Percentiles rank a stretch among this genome's conserved stretches.
Conservation (phyloP, 2,797 vertebrate species). For the Morelia viridis region DNA sequence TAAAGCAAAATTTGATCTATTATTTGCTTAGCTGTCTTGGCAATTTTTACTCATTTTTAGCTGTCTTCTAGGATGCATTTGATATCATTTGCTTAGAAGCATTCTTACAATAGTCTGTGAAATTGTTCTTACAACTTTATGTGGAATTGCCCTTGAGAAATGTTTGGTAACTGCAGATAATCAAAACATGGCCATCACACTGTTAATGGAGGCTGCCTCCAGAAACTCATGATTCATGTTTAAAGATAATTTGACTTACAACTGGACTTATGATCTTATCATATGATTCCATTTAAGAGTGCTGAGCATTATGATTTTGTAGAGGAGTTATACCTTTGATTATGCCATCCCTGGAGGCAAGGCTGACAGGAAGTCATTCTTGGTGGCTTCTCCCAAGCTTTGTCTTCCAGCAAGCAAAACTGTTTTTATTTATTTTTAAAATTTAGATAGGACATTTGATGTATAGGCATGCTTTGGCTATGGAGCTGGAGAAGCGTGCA, state of each 20-base stretch:
- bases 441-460: background rate
- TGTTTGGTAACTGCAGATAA: background rate
- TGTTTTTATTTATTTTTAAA: background rate
- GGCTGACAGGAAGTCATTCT: background rate
- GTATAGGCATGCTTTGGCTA: background rate
- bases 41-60: background rate
- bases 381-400: background rate
- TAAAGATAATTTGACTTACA: background rate
- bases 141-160: background rate
- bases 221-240: background rate
- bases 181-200: background rate
- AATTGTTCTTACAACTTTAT: background rate
- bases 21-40: background rate
- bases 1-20: background rate
- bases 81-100: background rate
- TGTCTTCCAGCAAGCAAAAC: background rate
- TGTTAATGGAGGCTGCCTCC: background rate
- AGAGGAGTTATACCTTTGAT: background rate
- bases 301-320: background rate
- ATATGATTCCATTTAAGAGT: background rate
- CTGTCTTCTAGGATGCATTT: background rate
- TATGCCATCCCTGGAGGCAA: background rate
- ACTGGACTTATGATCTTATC: background rate
- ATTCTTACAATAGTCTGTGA: background rate
- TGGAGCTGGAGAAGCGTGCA: background rate